A percentile compares a stretch with the other conserved stretches of the same genome.
These are phyloP conservation scores for Mobula hypostoma DNA, from an alignment of 2,113 vertebrate species.

Conservation along the genomic window DNA sequence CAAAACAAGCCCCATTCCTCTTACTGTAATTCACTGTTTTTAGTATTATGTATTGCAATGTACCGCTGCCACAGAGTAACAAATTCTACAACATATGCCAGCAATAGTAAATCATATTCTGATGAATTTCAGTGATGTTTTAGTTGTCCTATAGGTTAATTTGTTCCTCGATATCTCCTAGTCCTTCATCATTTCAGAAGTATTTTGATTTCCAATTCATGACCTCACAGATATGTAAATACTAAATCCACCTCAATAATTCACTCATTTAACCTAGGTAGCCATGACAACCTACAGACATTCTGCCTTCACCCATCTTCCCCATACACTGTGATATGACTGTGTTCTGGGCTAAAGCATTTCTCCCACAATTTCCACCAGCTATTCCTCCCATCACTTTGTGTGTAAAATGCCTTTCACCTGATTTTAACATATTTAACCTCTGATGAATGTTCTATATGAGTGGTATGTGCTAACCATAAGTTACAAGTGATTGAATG, in stretches of 20 bases:
- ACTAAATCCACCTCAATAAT: too few species aligned
- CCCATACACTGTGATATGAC: neutral
- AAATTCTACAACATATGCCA: too few species aligned
- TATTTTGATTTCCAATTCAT: neutral
- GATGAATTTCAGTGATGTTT: neutral
- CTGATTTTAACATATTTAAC: too few species aligned
- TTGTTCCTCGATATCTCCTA: neutral
- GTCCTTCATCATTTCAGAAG: neutral
- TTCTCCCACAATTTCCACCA: neutral
- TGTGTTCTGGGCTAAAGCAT: neutral
- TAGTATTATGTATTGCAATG: too few species aligned
- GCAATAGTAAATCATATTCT: too few species aligned
- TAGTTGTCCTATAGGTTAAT: neutral
- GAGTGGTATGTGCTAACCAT: too few species aligned
- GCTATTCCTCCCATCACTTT: neutral
- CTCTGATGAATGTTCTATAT: too few species aligned
- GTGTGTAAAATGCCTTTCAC: neutral
- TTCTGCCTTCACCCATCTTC: neutral
- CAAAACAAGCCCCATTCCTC: too few species aligned
- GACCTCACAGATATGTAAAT: neutral
- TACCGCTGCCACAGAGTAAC: too few species aligned
- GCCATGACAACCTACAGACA: neutral
- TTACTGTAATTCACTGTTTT: too few species aligned
- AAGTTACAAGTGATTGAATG: too few species aligned
- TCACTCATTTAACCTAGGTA: neutral